Base-by-base conservation (phyloP, 2,797 vertebrate species). In the Micromesistius poutassou region DNA sequence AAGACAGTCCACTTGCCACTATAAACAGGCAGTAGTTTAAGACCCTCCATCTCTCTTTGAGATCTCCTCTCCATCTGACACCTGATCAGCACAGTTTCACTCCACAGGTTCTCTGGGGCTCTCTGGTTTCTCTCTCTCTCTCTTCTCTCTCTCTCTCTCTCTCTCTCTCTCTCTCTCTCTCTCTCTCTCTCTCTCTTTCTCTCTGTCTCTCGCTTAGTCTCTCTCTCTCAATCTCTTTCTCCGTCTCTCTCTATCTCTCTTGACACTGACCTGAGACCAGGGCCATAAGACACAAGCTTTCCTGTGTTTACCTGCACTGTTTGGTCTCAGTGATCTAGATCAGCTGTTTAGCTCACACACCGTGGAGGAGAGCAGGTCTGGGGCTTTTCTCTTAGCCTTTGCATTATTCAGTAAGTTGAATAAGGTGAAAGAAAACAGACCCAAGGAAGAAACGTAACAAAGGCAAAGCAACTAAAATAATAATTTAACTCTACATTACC, bases 121-220 rank as follows among this genome's bases (percentile, higher is more conserved):
- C 68, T 71, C 68, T 25, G 30, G 68, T 71, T 71, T 71, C 68
- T 71, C 68, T 71, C 68, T 71, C 68, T 71, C 68, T 71, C 68
- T 71, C 68, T 30, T 30, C 28, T 71, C 68, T 71, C 68, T 71
- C 68, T 71, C 68, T 71, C 68, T 70, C 25, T 70, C 68, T 70
- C 68, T 30, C 62, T 68, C 62, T 68, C 62, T 68, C 62, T 68
- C 62, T 68, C 62, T 68, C 62, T 68, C 25, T 68, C 62, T 68
- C 62, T 68, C 62, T 68, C 55, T 62, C 55, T 19, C 38, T 40
- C 38, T 40, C 38, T 40, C 38, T 40, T 8, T 40, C 38, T 40
- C 38, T 40, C 38, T 40, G 5, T 40, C 38, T 28, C 66, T 70
- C 66, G n/a, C n/a, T n/a, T n/a, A n/a, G n/a, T n/a, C 38, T 40